Conservation (phyloP, 1,140 invertebrate genomes). For the Plutomurus gul region DNA sequence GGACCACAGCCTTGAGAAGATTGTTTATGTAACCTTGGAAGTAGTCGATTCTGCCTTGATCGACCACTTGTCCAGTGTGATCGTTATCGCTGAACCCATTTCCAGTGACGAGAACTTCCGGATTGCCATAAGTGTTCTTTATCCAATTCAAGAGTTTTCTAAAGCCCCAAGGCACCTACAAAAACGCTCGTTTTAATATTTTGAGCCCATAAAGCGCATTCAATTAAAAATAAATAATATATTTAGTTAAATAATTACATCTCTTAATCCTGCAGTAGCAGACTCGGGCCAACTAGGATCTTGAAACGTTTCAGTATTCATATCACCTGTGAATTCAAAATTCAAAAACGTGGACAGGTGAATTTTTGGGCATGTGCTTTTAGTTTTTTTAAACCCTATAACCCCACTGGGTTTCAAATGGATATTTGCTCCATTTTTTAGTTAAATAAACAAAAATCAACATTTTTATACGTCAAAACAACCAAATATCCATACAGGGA, state of each 20-base stretch:
- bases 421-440: too few relatives aligned
- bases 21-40: conserved; percentile 34
- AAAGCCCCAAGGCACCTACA: conserved; percentile 56
- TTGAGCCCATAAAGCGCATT: too few relatives aligned
- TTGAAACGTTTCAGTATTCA: not conserved
- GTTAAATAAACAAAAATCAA: too few relatives aligned
- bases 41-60: conserved; percentile 9
- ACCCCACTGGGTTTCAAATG: too few relatives aligned
- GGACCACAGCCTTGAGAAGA: conserved; percentile 3
- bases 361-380: too few relatives aligned
- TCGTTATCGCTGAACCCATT: conserved; percentile 34
- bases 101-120: conserved; percentile 38
- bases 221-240: too few relatives aligned
- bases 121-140: conserved; percentile 27
- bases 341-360: not conserved
- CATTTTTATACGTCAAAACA: too few relatives aligned
- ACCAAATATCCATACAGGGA: too few relatives aligned
- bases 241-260: too few relatives aligned
- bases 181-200: too few relatives aligned
- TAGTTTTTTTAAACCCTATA: too few relatives aligned
- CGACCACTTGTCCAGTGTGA: conserved; percentile 43
- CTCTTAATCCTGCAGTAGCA: conserved; percentile 56
- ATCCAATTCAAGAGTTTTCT: conserved; percentile 40
- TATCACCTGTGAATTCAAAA: conserved; percentile 7
- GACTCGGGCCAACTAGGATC: conserved; percentile 62